phyloP scores from a whole-genome alignment of 1,140 invertebrate genomes.

The Papilio aristodemus region DNA sequence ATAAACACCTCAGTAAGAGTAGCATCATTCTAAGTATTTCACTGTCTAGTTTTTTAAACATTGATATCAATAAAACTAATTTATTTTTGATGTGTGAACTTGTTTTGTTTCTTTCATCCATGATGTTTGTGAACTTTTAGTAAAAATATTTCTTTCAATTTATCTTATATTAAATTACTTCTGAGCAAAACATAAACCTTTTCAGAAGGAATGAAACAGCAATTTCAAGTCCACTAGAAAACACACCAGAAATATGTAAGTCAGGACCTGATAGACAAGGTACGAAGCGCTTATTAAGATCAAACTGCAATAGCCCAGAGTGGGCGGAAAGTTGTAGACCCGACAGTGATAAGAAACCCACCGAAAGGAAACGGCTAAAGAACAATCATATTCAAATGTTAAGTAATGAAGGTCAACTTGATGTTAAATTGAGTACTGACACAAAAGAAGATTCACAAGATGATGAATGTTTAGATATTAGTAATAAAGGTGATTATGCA shows the following conservation, averaged over 20 bases:
- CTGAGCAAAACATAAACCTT: slow-evolving; percentile 34
- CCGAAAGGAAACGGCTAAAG: slow-evolving; percentile 47
- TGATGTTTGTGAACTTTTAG: too few relatives aligned
- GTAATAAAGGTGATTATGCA: slow-evolving; percentile 62
- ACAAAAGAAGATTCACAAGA: slow-evolving; percentile 41
- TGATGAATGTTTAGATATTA: slow-evolving; percentile 45
- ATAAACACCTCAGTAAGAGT: background rate
- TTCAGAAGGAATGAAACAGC: slow-evolving; percentile 57
- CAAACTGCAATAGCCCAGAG: slow-evolving; percentile 60
- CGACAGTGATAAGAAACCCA: slow-evolving; percentile 41
- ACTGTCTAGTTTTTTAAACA: too few relatives aligned
- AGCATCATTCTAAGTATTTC: background rate
- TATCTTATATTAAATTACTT: slow-evolving; percentile 32
- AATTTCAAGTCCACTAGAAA: slow-evolving; percentile 50
- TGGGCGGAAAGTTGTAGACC: slow-evolving; percentile 67
- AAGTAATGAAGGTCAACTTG: slow-evolving; percentile 32
- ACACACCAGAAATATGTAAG: slow-evolving; percentile 58
- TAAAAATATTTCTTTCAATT: slow-evolving; percentile 1
- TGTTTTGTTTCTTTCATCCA: too few relatives aligned
- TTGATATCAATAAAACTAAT: too few relatives aligned
- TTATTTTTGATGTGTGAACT: too few relatives aligned
- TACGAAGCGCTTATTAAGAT: slow-evolving; percentile 56
- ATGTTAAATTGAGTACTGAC: slow-evolving; percentile 37
- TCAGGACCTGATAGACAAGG: slow-evolving; percentile 44
- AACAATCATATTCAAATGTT: slow-evolving; percentile 32